Conservation (phyloP, 2,113 vertebrate genomes). For the Daboia siamensis region DNA sequence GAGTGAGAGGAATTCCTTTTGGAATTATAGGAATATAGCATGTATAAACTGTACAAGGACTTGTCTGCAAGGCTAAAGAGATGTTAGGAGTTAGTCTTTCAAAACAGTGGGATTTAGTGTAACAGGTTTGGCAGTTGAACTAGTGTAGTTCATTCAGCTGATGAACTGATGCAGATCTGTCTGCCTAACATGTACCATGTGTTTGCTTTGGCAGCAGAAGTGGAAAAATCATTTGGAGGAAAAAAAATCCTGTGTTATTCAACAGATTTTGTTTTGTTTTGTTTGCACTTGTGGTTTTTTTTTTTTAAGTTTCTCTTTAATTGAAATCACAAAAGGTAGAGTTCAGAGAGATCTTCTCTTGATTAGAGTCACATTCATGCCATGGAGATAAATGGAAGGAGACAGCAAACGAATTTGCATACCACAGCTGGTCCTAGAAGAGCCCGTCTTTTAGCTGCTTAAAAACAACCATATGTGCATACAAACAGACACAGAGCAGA, state of each 20-base stretch:
- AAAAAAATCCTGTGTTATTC: slow-evolving; percentile 59
- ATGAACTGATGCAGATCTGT: slow-evolving; percentile 62
- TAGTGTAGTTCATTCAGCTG: slow-evolving; percentile 68
- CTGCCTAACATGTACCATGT: slow-evolving; percentile 75
- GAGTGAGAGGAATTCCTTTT: slow-evolving; percentile 19
- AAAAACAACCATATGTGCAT: slow-evolving; percentile 8
- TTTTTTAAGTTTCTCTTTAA: slow-evolving; percentile 50
- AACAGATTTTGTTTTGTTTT: slow-evolving; percentile 68
- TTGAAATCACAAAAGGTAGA: slow-evolving; percentile 68
- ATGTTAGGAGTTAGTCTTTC: slow-evolving; percentile 74
- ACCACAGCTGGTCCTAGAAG: slow-evolving; percentile 22
- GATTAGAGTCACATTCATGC: slow-evolving; percentile 61
- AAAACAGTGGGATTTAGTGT: slow-evolving; percentile 76
- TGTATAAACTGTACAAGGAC: slow-evolving; percentile 54
- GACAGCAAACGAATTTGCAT: slow-evolving; percentile 37
- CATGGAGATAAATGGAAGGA: slow-evolving; percentile 16
- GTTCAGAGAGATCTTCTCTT: slow-evolving; percentile 55
- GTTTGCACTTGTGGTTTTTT: slow-evolving; percentile 40
- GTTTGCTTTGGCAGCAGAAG: slow-evolving; percentile 76
- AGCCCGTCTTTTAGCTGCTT: slow-evolving; percentile 31
- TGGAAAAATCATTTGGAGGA: slow-evolving; percentile 79
- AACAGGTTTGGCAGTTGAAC: slow-evolving; percentile 72
- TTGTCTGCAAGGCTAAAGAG: slow-evolving; percentile 65
- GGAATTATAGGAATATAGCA: slow-evolving; percentile 54
- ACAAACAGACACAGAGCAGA: neutral